Evolutionary conservation across 1,140 invertebrate genomes (phyloP).

Genomic region (Ctenoplectra terminalis): DNA sequence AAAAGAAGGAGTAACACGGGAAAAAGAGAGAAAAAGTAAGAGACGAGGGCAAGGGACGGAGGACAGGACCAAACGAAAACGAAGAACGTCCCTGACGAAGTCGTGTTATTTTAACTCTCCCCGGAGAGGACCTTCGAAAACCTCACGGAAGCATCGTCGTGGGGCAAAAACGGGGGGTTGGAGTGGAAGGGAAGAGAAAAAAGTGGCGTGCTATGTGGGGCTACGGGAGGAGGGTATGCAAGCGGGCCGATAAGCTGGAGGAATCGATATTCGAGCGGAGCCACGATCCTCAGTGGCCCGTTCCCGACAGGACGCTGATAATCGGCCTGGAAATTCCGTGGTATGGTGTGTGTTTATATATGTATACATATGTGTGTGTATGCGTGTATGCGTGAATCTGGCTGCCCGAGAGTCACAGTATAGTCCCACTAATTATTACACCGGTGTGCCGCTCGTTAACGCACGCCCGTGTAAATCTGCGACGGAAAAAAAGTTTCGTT

Average conservation of each 20-base stretch:
- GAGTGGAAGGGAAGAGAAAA: not conserved
- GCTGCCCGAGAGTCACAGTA: slow-evolving; percentile 35
- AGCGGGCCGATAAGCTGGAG: slow-evolving; percentile 60
- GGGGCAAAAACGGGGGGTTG: slow-evolving; percentile 12
- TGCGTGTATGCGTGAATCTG: slow-evolving; percentile 6
- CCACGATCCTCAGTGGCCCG: slow-evolving; percentile 58
- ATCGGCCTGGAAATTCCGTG: slow-evolving; percentile 53
- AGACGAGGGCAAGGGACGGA: not conserved
- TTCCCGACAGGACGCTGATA: slow-evolving; percentile 56
- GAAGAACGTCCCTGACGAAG: slow-evolving; percentile 56
- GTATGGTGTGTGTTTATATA: not conserved
- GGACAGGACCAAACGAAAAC: slow-evolving; percentile 30
- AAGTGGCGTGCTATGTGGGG: slow-evolving; percentile 6
- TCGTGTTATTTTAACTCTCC: slow-evolving; percentile 62
- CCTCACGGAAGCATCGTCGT: slow-evolving; percentile 62
- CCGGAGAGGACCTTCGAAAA: slow-evolving; percentile 57
- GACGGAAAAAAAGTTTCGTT: slow-evolving; percentile 34
- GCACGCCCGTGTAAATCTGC: slow-evolving; percentile 60
- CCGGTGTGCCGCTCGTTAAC: slow-evolving; percentile 69
- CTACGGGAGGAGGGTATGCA: slow-evolving; percentile 33
- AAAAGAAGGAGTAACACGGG: not conserved
- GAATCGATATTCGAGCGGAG: slow-evolving; percentile 62
- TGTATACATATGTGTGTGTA: not conserved
- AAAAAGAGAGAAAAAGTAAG: not conserved
- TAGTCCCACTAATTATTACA: slow-evolving; percentile 64